Percentiles rank a stretch among this genome's conserved stretches.
Evolutionary conservation across 2,888 invertebrate genomes (phyloP).

Genomic region (Exocentrus adspersus): DNA sequence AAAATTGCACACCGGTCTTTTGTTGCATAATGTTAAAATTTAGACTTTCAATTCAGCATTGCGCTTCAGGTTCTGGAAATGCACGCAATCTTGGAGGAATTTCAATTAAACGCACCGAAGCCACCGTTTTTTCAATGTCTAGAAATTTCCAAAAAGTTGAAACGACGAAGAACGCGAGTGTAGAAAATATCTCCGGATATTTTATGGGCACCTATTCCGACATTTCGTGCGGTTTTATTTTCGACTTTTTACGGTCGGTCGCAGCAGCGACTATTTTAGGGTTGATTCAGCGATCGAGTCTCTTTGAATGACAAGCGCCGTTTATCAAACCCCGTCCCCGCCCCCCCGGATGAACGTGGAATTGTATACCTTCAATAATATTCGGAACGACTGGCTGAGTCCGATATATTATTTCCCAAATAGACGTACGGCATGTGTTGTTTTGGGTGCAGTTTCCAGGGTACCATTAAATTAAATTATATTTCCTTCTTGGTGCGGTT

Average conservation of each 20-base stretch:
- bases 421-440: constrained; percentile 5
- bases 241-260: constrained; percentile 51
- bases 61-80: too few relatives aligned
- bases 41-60: too few relatives aligned
- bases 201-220: constrained; percentile 41
- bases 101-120: background rate
- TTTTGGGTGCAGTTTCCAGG: constrained; percentile 2
- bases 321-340: constrained; percentile 48
- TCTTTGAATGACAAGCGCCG: constrained; percentile 50
- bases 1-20: too few relatives aligned
- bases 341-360: constrained; percentile 17
- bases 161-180: constrained; percentile 20
- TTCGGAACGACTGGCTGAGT: constrained; percentile 7
- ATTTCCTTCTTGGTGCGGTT: background rate
- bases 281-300: constrained; percentile 56
- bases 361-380: constrained; percentile 26
- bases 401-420: constrained; percentile 8
- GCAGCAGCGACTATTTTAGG: constrained; percentile 52
- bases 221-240: constrained; percentile 43
- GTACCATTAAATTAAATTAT: background rate
- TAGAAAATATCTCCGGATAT: constrained; percentile 37
- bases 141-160: too few relatives aligned
- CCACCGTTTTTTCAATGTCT: background rate
- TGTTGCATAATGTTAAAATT: too few relatives aligned
- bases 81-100: constrained; percentile 4